Evolutionary conservation across 2,113 vertebrate genomes (phyloP), one percentile per base, ranked within the genome.

Genomic region (Misgurnus anguillicaudatus): DNA sequence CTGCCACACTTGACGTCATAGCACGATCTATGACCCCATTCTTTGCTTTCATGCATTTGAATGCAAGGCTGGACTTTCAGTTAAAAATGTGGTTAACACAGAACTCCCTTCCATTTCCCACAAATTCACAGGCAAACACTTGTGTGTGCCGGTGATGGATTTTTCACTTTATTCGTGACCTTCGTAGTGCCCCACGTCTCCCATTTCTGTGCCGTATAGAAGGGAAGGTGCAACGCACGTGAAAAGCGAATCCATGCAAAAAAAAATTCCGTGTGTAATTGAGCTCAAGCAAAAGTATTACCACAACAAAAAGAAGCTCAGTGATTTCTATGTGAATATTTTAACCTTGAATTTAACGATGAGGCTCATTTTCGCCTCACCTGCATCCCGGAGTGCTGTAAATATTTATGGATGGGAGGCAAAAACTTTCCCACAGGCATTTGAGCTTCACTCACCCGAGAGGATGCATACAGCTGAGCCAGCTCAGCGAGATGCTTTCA

Each of bases 31-130:
- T 83, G 76, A 88, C 80, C 66, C 89, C 86, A 81, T 88, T 85
- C 78, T 55, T 76, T 75, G 81, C 89, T 87, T 89, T 90, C 90
- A 90, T 92, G 90, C 90, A 92, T 92, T 91, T 91, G 91, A 91
- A 92, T 92, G 87, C 86, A 78, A 84, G 87, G 82, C 86, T 86
- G 88, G 71, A 39, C 62, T 67, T 77, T 77, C 51, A 80, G 68
- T 85, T 67, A 80, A 80, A 74, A 45, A 38, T 62, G 53, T 63
- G 73, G 74, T 80, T 82, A 82, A 78, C 42, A 13, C 63, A 38
- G n/a, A 78, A 80, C 48, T 70, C 79, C 31, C 69, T 83, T 31
- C 24, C 62, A 75, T 75, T 77, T 21, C 75, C 85, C 75, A 55
- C 67, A 73, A 63, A 83, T 57, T 62, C 74, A 42, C 48, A 21